A percentile compares a stretch with the other conserved stretches of the same genome.
Evolutionary conservation across 2,888 invertebrate genomes (phyloP).

Genomic region (Branchipolynoe longqiensis): DNA sequence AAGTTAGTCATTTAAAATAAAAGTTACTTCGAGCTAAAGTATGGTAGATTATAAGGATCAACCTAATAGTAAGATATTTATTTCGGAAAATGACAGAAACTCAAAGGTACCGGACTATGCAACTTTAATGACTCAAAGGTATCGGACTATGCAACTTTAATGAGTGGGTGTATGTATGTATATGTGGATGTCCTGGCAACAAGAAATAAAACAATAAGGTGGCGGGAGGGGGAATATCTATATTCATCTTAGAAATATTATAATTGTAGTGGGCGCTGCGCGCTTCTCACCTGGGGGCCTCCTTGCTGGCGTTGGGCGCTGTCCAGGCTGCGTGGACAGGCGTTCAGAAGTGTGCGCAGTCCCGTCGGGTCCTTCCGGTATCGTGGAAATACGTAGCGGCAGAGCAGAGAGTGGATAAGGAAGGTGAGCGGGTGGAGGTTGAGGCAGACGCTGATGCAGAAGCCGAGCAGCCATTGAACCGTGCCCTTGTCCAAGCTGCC

Average conservation of each 20-base stretch:
- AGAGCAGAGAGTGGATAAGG: conserved; percentile 22
- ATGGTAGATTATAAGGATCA: no score
- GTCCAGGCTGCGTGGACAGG: conserved; percentile 21
- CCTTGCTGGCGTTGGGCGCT: conserved; percentile 19
- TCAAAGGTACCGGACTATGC: no score
- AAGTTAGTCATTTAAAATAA: no score
- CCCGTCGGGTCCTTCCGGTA: conserved; percentile 26
- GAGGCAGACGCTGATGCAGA: conserved; percentile 14
- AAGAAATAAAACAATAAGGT: no score
- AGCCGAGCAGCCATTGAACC: conserved; percentile 54
- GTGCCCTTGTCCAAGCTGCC: conserved; percentile 23
- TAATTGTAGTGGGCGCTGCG: conserved; percentile 12
- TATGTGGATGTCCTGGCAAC: no score
- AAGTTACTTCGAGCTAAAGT: no score
- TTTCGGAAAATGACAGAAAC: no score
- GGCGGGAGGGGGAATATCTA: no score
- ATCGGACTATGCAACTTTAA: no score
- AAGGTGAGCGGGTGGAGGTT: conserved; percentile 41
- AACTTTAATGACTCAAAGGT: no score
- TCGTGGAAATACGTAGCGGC: conserved; percentile 11
- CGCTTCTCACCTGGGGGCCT: conserved; percentile 48
- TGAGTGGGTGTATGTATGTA: no score
- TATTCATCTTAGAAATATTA: not conserved
- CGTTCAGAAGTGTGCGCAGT: not conserved
- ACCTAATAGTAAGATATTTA: no score